Conservation (phyloP, 1,140 invertebrate species). For the Drosophila santomea region DNA sequence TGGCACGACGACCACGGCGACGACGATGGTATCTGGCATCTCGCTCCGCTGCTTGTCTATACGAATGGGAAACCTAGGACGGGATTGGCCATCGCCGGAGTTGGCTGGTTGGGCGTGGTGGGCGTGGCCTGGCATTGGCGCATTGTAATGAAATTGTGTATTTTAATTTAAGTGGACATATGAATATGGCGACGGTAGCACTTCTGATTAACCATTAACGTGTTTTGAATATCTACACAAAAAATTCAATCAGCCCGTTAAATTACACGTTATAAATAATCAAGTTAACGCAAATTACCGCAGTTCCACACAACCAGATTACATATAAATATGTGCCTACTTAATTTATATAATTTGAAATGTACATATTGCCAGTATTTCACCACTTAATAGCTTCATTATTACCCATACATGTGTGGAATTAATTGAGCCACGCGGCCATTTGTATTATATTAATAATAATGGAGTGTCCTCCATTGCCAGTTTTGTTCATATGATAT, state of each 20-base stretch:
- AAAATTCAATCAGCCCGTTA: conserved; percentile 41
- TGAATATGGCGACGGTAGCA: conserved; percentile 40
- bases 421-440: conserved; percentile 37
- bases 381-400: background rate
- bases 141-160: conserved; percentile 27
- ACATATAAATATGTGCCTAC: conserved; percentile 44
- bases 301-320: conserved; percentile 19
- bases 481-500: background rate
- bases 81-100: conserved; percentile 36
- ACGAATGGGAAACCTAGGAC: conserved; percentile 27
- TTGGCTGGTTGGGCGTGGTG: conserved; percentile 29
- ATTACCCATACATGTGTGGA: conserved; percentile 20
- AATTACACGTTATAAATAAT: conserved; percentile 42
- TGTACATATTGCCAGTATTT: conserved; percentile 16
- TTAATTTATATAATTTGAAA: conserved; percentile 37
- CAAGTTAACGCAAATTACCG: conserved; percentile 23
- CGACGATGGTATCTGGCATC: conserved; percentile 35
- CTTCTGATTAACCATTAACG: conserved; percentile 43
- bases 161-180: conserved; percentile 33
- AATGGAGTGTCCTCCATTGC: conserved; percentile 43
- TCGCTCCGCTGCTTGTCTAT: conserved; percentile 26
- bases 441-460: conserved; percentile 27
- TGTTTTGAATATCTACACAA: conserved; percentile 38
- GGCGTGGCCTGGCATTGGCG: conserved; percentile 18
- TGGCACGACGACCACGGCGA: conserved; percentile 18